A percentile compares a stretch with the other conserved stretches of the same genome.
These are phyloP conservation scores for Poeciliopsis turneri DNA, from an alignment of 2,797 vertebrate species.

Conservation along the genomic window DNA sequence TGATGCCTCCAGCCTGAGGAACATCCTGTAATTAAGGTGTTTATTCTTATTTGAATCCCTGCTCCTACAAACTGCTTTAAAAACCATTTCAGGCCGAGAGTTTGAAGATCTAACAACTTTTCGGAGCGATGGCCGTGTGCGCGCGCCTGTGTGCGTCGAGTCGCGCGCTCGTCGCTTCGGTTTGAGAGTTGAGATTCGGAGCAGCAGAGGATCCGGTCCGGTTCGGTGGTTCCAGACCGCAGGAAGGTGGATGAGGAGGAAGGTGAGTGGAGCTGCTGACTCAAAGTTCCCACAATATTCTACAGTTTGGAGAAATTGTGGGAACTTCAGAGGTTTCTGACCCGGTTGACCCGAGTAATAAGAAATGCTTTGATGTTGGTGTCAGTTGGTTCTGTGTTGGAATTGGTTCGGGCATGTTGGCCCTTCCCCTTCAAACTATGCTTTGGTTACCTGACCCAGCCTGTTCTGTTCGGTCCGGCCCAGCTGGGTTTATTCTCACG, in stretches of 20 bases:
- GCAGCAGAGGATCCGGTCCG: not conserved
- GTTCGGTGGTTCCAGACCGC: not conserved
- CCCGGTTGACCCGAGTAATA: too few species aligned
- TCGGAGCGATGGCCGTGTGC: not conserved
- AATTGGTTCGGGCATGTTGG: conserved; percentile 47
- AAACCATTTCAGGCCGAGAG: too few species aligned
- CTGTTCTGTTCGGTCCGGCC: conserved; percentile 3
- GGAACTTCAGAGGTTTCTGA: not conserved
- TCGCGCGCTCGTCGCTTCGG: conserved; percentile 10
- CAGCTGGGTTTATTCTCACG: not conserved
- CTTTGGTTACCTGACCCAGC: conserved; percentile 51
- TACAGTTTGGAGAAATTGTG: not conserved
- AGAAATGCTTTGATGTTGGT: not conserved
- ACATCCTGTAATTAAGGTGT: not conserved
- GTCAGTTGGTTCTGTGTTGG: not conserved
- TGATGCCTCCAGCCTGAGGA: not conserved
- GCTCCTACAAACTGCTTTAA: not conserved
- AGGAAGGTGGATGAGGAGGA: conserved; percentile 26
- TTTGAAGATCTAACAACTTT: not conserved
- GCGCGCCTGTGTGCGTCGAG: not conserved
- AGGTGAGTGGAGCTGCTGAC: conserved; percentile 32
- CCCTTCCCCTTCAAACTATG: conserved; percentile 70
- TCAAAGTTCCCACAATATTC: not conserved
- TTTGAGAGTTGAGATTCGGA: conserved; percentile 37
- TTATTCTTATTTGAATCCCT: not conserved